Evolutionary conservation across 2,113 vertebrate species (phyloP), one percentile per base, ranked within the genome.

Genomic region (Thinocorus orbignyianus): DNA sequence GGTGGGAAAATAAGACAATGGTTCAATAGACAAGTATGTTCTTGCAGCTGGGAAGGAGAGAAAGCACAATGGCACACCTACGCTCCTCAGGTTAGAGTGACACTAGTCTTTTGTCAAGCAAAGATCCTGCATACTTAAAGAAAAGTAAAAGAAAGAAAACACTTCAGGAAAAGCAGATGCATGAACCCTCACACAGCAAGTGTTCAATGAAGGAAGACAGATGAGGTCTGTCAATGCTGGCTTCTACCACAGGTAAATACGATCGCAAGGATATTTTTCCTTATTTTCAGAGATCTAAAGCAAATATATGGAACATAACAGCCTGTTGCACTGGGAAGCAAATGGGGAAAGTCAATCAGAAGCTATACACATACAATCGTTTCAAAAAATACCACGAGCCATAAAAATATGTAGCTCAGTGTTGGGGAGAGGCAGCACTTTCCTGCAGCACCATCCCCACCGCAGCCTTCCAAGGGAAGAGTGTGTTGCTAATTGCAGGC

Each of bases 31-130:
- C 46, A 46, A 22, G 82, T 6, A 35, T 1, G 10, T n/a, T 79
- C 61, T 14, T 28, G 70, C 73, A 88, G 66, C 52, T 76, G 57
- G 52, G 92, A 39, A 31, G 3, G 2, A 11, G 35, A 35, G 81
- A 37, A 44, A 57, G 65, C 70, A 79, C 90, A 85, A 48, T 22
- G 81, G 83, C 44, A 93, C 95, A 44, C 35, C 81, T 66, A 97
- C 66, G 0, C 88, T 49, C 35, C 10, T 57, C 87, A 20, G 90
- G 79, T 60, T 64, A 35, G 39, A 85, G 70, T 11, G 92, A 82
- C 92, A 80, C 54, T 8, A 23, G 4, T 14, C 58, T 33, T 49
- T 41, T 25, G 62, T 78, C 64, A 72, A 37, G 64, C 2, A 1
- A 88, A 7, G 30, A 76, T 57, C 82, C 58, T 85, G 83, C n/a